Conservation (phyloP, 2,888 invertebrate genomes). For the Parnassius glacialis region DNA sequence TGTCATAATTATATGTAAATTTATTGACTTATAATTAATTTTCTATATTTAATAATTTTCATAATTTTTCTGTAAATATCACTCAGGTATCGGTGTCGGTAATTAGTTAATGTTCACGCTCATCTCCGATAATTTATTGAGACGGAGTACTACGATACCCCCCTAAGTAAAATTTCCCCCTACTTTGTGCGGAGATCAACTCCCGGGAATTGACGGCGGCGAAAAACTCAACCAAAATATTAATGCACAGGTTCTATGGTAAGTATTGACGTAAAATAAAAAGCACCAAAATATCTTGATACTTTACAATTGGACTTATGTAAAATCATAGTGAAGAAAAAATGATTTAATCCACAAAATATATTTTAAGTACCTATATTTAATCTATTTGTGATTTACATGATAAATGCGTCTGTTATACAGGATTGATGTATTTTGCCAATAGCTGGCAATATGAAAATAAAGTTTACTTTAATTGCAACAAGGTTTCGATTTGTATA, state of each 20-base stretch:
- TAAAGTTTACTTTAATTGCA: no score
- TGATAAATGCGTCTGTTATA: no score
- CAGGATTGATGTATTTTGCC: no score
- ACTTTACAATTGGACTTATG: slow-evolving; percentile 23
- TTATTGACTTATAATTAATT: no score
- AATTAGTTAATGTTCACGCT: slow-evolving; percentile 78
- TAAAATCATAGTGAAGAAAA: no score
- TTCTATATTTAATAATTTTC: slow-evolving; percentile 8
- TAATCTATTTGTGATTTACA: no score
- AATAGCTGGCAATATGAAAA: no score
- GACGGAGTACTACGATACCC: slow-evolving; percentile 65
- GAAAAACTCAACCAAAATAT: slow-evolving; percentile 81
- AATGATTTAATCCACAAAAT: no score
- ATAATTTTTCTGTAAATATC: slow-evolving; percentile 33
- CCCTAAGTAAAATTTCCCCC: slow-evolving; percentile 42
- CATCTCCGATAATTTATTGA: slow-evolving; percentile 79
- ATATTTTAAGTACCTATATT: no score
- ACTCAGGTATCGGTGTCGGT: slow-evolving; percentile 68
- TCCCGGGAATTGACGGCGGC: slow-evolving; percentile 72
- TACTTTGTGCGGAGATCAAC: slow-evolving; percentile 44
- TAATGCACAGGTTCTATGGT: slow-evolving; percentile 71
- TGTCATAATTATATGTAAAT: no score
- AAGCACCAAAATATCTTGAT: slow-evolving; percentile 45
- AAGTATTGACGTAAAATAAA: slow-evolving; percentile 64
- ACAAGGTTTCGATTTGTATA: no score